These are phyloP conservation scores for Cavia aperea DNA, from an alignment of 2,113 vertebrate species.

Conservation along the genomic window DNA sequence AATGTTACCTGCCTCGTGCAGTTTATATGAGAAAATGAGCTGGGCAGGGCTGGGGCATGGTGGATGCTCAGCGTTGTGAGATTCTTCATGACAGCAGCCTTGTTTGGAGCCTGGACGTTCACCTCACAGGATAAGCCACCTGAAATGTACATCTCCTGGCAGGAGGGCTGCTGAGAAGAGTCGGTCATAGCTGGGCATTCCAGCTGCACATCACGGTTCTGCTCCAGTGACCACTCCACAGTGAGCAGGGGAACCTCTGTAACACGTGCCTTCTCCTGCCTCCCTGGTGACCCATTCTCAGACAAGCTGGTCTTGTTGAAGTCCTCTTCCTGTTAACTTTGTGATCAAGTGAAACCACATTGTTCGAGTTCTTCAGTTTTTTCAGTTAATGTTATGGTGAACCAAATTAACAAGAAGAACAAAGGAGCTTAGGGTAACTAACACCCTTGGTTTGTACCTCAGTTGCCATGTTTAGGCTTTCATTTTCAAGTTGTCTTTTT, in stretches of 20 bases:
- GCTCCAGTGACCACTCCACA: background rate
- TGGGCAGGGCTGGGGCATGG: background rate
- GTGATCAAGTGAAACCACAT: background rate
- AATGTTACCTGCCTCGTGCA: background rate
- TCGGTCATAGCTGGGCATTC: background rate
- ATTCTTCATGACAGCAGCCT: background rate
- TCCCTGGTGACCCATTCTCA: background rate
- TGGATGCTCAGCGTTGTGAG: background rate
- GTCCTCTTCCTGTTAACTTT: background rate
- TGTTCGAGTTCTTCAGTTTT: background rate
- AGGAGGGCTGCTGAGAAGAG: background rate
- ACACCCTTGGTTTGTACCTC: background rate
- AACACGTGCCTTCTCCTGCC: background rate
- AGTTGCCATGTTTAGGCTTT: background rate
- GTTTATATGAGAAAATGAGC: background rate
- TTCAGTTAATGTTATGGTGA: background rate
- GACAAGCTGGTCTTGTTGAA: background rate
- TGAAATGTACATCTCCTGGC: background rate
- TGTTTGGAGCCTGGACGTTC: background rate
- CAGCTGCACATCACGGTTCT: background rate
- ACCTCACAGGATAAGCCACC: background rate
- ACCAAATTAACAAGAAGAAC: background rate
- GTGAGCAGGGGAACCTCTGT: background rate
- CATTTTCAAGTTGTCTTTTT: background rate
- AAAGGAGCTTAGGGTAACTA: background rate